Percentiles rank a stretch among this genome's conserved stretches.
These are phyloP conservation scores for Tipula vernalis DNA, from an alignment of 2,888 invertebrate species.

Conservation along the genomic window DNA sequence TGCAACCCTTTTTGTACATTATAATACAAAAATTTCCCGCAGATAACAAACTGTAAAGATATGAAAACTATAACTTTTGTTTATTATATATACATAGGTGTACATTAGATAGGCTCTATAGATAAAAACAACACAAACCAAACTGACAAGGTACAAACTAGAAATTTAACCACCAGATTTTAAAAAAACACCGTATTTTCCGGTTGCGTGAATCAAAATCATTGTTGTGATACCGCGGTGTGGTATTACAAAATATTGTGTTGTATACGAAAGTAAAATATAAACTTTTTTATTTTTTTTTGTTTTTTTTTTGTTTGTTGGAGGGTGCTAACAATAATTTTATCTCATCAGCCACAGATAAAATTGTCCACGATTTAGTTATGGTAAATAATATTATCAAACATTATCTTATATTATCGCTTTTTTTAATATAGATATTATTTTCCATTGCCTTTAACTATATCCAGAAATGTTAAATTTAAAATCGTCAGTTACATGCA, in stretches of 20 bases:
- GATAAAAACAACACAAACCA: neutral
- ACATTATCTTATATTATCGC: conserved; percentile 30
- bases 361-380: conserved; percentile 18
- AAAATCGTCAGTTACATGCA: conserved; percentile 10
- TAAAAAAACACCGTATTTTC: neutral
- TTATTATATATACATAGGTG: neutral
- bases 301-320: neutral
- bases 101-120: neutral
- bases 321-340: conserved; percentile 11
- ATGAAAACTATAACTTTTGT: neutral
- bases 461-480: conserved; percentile 9
- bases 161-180: neutral
- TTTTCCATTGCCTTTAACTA: conserved; percentile 10
- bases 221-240: neutral
- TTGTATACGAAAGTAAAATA: conserved; percentile 12
- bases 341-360: conserved; percentile 16
- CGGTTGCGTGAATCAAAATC: neutral
- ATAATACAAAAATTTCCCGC: neutral
- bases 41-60: neutral
- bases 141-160: neutral
- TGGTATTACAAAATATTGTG: neutral
- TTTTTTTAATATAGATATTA: neutral
- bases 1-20: neutral
- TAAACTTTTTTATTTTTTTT: neutral
- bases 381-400: conserved; percentile 36